A percentile compares a stretch with the other conserved stretches of the same genome.
Conservation (phyloP, 2,113 vertebrate genomes). For the Pseudopodoces humilis region DNA sequence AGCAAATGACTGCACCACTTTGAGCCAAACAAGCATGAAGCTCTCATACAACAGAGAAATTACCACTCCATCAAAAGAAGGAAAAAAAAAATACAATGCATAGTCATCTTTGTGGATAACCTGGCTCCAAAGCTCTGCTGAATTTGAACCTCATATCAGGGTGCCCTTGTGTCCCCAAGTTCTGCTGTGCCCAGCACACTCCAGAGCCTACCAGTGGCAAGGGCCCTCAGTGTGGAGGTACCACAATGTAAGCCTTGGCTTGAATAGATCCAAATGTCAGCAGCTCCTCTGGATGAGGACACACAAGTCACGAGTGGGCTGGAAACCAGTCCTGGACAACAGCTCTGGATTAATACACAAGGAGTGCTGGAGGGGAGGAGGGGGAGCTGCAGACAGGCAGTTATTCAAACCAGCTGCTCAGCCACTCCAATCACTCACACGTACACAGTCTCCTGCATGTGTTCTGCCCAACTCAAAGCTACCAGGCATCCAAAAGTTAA, state of each 20-base stretch:
- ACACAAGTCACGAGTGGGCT: slow-evolving; percentile 9
- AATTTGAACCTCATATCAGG: neutral
- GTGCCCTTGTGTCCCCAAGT: neutral
- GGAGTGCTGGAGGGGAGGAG: neutral
- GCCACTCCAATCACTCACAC: neutral
- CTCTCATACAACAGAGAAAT: neutral
- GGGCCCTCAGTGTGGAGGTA: neutral
- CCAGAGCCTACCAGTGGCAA: neutral
- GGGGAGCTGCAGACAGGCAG: slow-evolving; percentile 15
- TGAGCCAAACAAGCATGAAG: neutral
- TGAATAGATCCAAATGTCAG: neutral
- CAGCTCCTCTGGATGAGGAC: neutral
- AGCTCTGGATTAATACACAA: neutral
- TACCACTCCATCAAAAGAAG: neutral
- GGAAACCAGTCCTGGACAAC: slow-evolving; percentile 22
- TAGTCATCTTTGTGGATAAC: neutral
- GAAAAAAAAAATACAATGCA: neutral
- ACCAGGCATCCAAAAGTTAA: slow-evolving; percentile 3
- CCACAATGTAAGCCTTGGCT: rapidly evolving
- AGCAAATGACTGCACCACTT: neutral
- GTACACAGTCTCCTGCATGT: neutral
- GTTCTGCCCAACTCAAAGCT: neutral
- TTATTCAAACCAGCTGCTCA: slow-evolving; percentile 56
- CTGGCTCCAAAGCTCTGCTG: neutral
- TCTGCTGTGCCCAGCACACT: neutral